These are phyloP conservation scores for Patella caerulea DNA, from an alignment of 2,888 invertebrate species.

Conservation along the genomic window DNA sequence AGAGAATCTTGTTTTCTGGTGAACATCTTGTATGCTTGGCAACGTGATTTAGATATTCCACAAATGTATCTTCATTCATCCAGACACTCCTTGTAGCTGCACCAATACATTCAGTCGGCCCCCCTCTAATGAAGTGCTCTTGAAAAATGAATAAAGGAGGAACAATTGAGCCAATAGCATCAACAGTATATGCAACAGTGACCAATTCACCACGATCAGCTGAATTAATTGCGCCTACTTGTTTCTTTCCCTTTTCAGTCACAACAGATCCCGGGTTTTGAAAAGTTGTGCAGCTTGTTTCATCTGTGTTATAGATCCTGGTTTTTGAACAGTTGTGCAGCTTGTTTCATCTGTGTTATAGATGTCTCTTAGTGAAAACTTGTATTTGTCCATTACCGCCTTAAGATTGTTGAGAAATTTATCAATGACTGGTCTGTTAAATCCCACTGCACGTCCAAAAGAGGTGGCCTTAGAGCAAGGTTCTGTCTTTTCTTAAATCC, in stretches of 20 bases:
- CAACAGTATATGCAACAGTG: constrained; percentile 33
- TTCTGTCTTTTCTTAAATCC: constrained; percentile 8
- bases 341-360: no score
- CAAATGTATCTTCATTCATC: constrained; percentile 26
- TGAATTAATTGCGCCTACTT: constrained; percentile 34
- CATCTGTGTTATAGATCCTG: constrained; percentile 41
- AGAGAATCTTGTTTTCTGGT: constrained; percentile 20
- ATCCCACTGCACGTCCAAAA: constrained; percentile 35
- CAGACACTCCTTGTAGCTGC: constrained; percentile 18
- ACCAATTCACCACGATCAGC: constrained; percentile 35
- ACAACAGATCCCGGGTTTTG: constrained; percentile 31
- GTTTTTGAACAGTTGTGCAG: no score
- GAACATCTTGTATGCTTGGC: constrained; percentile 22
- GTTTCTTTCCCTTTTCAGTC: constrained; percentile 28
- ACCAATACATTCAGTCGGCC: constrained; percentile 22
- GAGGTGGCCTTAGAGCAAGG: constrained; percentile 27
- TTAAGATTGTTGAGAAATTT: constrained; percentile 38
- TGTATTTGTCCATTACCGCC: constrained; percentile 27
- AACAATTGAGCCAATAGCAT: constrained; percentile 29
- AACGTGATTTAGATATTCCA: constrained; percentile 22
- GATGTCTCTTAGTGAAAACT: constrained; percentile 26
- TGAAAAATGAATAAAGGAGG: constrained; percentile 33
- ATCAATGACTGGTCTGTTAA: constrained; percentile 35
- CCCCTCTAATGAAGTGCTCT: constrained; percentile 11
- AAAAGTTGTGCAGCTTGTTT: constrained; percentile 40